A percentile compares a stretch with the other conserved stretches of the same genome.
Evolutionary conservation across 2,797 vertebrate genomes (phyloP).

Genomic region (Chaetophractus vellerosus): DNA sequence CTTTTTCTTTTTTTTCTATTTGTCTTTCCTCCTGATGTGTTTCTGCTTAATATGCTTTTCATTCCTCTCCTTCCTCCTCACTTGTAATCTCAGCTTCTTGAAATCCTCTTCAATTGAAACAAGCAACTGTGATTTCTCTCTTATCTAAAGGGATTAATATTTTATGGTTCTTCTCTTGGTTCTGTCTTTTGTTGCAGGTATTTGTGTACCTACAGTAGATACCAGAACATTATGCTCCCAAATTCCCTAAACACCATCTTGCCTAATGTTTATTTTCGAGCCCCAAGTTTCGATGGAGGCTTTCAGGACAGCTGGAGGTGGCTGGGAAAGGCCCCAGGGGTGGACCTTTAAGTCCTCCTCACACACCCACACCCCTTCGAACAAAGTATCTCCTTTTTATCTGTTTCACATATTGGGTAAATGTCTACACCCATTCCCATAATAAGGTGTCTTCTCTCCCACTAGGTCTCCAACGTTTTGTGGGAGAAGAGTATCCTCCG

Average conservation of each 20-base stretch:
- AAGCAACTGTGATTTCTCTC: neutral
- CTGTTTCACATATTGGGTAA: constrained; percentile 21
- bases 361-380: constrained; percentile 21
- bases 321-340: constrained; percentile 14
- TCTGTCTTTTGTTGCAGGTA: neutral
- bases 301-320: neutral
- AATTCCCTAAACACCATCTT: neutral
- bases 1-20: neutral
- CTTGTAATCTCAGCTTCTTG: constrained; percentile 61
- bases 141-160: too few species aligned
- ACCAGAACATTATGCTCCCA: neutral
- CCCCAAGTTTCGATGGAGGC: neutral
- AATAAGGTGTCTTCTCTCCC: constrained; percentile 60
- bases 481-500: constrained; percentile 16
- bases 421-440: constrained; percentile 36
- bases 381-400: constrained; percentile 56
- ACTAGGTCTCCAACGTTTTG: neutral
- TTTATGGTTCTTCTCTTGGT: neutral
- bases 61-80: constrained; percentile 47
- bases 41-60: neutral
- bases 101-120: constrained; percentile 41
- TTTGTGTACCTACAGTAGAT: neutral
- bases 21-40: neutral
- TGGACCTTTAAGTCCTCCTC: neutral
- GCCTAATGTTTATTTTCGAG: constrained; percentile 7